These are phyloP conservation scores for Hypothenemus hampei DNA, from an alignment of 1,140 invertebrate species.

Conservation along the genomic window DNA sequence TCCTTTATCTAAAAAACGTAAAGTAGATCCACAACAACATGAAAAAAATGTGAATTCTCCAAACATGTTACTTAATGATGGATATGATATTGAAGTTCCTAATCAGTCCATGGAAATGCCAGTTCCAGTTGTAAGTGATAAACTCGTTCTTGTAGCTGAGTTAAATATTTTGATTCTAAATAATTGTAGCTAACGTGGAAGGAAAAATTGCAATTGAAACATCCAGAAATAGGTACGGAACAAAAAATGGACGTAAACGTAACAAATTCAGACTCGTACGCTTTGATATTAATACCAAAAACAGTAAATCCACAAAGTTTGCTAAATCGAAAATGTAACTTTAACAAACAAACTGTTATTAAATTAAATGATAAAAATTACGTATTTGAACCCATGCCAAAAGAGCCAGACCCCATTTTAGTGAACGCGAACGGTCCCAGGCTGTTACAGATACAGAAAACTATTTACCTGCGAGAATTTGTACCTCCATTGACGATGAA, in stretches of 20 bases:
- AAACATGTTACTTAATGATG: too few species aligned
- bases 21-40: too few species aligned
- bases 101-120: too few species aligned
- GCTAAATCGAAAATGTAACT: constrained; percentile 10
- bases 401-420: constrained; percentile 16
- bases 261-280: neutral
- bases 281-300: constrained; percentile 24
- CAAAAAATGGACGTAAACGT: neutral
- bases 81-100: too few species aligned
- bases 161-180: too few species aligned
- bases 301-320: constrained; percentile 20
- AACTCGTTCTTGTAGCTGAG: too few species aligned
- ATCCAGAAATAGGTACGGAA: neutral
- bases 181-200: neutral
- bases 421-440: constrained; percentile 6
- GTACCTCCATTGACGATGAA: constrained; percentile 8
- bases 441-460: constrained; percentile 14
- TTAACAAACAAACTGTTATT: constrained; percentile 11
- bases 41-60: too few species aligned
- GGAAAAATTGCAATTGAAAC: neutral
- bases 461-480: constrained; percentile 15
- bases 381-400: constrained; percentile 18
- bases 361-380: constrained; percentile 24
- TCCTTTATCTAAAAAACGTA: too few species aligned
- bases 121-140: too few species aligned